phyloP scores from a whole-genome alignment of 2,797 vertebrate genomes.

The Chiloscyllium punctatum region DNA sequence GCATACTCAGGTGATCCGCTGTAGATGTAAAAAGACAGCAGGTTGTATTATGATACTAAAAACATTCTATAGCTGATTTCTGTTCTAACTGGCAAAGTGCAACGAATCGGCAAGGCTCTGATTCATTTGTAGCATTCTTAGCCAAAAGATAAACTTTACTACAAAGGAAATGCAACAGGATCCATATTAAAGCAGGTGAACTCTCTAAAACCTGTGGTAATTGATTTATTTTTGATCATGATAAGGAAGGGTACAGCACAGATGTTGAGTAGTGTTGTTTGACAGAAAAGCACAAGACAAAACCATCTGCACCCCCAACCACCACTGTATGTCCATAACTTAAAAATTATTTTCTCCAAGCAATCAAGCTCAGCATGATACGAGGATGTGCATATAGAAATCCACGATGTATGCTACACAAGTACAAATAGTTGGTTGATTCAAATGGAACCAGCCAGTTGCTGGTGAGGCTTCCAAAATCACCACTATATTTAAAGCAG shows the following conservation, averaged over 20 bases:
- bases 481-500: neutral
- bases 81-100: neutral
- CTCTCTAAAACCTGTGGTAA: neutral
- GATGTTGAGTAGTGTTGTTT: neutral
- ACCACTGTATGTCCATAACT: neutral
- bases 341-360: neutral
- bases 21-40: neutral
- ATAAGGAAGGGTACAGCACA: neutral
- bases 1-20: slow-evolving; percentile 79
- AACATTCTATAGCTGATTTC: neutral
- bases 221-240: neutral
- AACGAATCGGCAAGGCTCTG: neutral
- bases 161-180: neutral
- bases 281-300: neutral
- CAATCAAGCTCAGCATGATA: neutral
- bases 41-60: neutral
- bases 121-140: neutral
- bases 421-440: neutral
- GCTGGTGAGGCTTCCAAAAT: neutral
- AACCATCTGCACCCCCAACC: too few relatives aligned
- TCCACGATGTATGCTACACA: neutral
- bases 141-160: neutral
- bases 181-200: neutral
- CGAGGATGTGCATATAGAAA: neutral
- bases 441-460: neutral